These are phyloP conservation scores for Hirundichthys speculiger DNA, from an alignment of 2,113 vertebrate species.

Conservation along the genomic window DNA sequence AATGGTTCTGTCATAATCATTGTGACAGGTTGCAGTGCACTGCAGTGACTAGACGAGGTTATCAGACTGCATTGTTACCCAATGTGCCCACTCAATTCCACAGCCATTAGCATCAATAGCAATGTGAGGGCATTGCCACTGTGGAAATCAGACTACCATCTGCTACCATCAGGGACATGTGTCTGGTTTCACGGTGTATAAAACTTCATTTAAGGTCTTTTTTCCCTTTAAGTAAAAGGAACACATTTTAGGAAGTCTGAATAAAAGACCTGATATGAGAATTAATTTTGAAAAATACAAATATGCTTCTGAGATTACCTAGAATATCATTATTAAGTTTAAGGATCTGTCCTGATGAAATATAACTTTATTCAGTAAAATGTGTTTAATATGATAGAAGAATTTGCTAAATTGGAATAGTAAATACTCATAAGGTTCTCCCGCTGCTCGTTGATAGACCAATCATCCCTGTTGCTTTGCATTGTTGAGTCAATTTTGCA, in stretches of 20 bases:
- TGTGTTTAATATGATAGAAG: neutral
- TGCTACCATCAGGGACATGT: slow-evolving; percentile 51
- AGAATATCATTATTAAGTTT: neutral
- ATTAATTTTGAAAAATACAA: neutral
- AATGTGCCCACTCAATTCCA: slow-evolving; percentile 70
- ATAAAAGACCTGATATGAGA: neutral
- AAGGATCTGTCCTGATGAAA: neutral
- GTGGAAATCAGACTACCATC: slow-evolving; percentile 69
- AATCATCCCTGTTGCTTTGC: neutral
- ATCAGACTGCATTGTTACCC: slow-evolving; percentile 59
- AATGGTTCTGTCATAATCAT: slow-evolving; percentile 75
- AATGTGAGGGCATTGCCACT: slow-evolving; percentile 62
- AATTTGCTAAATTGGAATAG: neutral
- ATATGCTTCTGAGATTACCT: neutral
- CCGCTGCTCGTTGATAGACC: neutral
- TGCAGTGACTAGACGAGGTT: slow-evolving; percentile 70
- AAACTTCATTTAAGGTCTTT: slow-evolving; percentile 17
- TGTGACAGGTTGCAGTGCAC: slow-evolving; percentile 68
- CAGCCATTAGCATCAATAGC: slow-evolving; percentile 72
- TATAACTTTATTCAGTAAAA: neutral
- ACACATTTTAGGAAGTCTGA: no score
- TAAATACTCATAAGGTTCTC: neutral
- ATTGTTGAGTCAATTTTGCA: neutral
- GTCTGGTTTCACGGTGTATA: slow-evolving; percentile 9
- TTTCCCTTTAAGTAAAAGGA: neutral